Base-by-base conservation (phyloP, 2,113 vertebrate genomes). In the Nannospalax galili region DNA sequence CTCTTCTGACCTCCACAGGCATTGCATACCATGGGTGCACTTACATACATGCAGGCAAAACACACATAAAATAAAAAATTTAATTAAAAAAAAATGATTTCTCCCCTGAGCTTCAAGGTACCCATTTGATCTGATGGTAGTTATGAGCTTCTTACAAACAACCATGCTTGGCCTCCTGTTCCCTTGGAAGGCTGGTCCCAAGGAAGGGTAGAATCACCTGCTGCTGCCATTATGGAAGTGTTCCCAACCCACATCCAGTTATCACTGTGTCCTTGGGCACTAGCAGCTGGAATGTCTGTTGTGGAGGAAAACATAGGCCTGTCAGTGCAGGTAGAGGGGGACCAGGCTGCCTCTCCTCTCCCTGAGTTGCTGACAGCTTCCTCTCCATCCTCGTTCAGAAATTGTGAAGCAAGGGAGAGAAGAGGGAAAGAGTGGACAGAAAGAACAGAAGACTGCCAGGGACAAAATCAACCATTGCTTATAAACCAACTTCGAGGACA, bases 401-500 rank as follows among this genome's bases (percentile, higher is more conserved):
- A 88, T 80, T 67, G n/a, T 80, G 37, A 65, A 81, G 32, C 56
- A 28, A 11, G 40, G 22, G 32, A 91, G 26, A 70, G 26, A 88
- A 65, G n/a, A 45, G 20, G 16, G 62, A 56, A 35, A 8, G 10
- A 78, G 30, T 19, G 22, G 22, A 48, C 7, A 67, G 26, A 37
- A 77, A 72, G 0, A 84, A 10, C 24, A n/a, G 58, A 37, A 91
- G 60, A 89, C 32, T 67, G 87, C 45, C 45, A 92, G 56, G n/a
- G 58, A 67, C 56, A 95, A 56, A 81, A 32, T 16, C 85, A 37
- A 69, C 16, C 1, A 72, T 65, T 62, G 19, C 35, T 91, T 91
- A 85, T 67, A 92, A 92, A 78, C 70, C 77, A 81, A 48, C 90
- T 87, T 87, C 58, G 90, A 84, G 88, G 35, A 78, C 48, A 48